Evolutionary conservation across 2,797 vertebrate species (phyloP), one percentile per base, ranked within the genome.

Genomic region (Rhinogobio ventralis): DNA sequence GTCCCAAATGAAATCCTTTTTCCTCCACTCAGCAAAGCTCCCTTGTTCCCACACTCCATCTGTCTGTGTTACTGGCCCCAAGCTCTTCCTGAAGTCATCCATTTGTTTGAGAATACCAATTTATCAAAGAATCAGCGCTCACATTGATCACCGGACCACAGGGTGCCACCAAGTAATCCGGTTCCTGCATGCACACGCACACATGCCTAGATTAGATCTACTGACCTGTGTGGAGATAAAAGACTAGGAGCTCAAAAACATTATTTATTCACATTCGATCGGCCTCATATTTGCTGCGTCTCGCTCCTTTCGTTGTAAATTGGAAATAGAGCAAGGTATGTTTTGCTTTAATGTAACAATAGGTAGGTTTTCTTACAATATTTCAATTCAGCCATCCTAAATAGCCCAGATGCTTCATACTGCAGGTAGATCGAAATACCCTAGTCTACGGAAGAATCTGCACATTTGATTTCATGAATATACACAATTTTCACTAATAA

Each of bases 101-200:
- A 92, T 94, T 95, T 95, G 91, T 91, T 90, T 53, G 82, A 87
- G 89, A 94, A 95, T 92, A 91, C 88, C 85, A 94, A 94, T 96
- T 93, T 91, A 94, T 95, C 94, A 94, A 89, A 88, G 88, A 91
- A 92, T 92, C 91, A 84, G 90, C 87, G 87, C 89, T 90, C 91
- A 85, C 90, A 93, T 93, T 91, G 93, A 94, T 94, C 81, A 91
- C 86, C 60, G 84, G 89, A 82, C 88, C 80, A 86, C 79, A 33
- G 85, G 81, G 86, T 90, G 90, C 87, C 90, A 85, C 53, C 62
- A 46, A 85, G 81, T 92, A 92, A 94, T 94, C 91, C 86, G 39
- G 45, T 86, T 82, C 86, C 86, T 91, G 86, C 60, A 73, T 86
- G 74, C 89, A 92, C 79, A 68, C 83, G 68, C 84, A 89, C 84